Percentiles rank a stretch among this genome's conserved stretches.
Evolutionary conservation across 2,797 vertebrate species (phyloP).

Genomic region (Acridotheres tristis): DNA sequence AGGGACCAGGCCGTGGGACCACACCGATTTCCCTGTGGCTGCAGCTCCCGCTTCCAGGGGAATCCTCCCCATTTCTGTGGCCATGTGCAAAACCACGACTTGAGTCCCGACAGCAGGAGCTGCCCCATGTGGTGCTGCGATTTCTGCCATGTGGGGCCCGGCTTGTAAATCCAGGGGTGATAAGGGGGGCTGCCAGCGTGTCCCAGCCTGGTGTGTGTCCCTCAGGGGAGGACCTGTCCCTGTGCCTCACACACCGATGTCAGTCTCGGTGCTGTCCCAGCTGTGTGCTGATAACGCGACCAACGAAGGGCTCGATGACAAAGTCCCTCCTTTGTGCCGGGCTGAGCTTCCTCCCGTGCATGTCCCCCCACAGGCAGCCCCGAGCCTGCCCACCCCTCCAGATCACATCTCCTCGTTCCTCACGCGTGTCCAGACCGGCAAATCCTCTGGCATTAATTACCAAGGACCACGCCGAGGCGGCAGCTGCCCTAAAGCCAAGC

Average conservation of each 20-base stretch:
- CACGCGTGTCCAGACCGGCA: neutral
- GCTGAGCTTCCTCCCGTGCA: neutral
- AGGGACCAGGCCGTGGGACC: neutral
- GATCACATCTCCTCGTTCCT: neutral
- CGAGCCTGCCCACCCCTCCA: neutral
- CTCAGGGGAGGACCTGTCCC: neutral
- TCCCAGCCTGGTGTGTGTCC: neutral
- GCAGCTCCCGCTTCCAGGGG: accelerated
- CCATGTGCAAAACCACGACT: neutral
- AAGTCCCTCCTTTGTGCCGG: neutral
- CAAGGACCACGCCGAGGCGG: neutral
- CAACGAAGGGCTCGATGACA: neutral
- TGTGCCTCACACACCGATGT: accelerated
- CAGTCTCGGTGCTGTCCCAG: neutral
- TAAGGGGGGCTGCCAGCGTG: neutral
- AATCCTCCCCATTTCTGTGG: neutral
- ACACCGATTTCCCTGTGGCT: neutral
- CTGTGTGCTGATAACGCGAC: neutral
- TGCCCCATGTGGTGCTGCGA: neutral
- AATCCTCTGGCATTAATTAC: neutral
- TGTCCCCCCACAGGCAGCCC: accelerated
- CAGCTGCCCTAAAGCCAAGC: neutral
- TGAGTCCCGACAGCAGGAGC: neutral
- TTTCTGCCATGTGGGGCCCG: accelerated
- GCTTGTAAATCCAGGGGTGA: accelerated